phyloP scores from a whole-genome alignment of 2,797 vertebrate genomes.

The Anguilla pacifica region DNA sequence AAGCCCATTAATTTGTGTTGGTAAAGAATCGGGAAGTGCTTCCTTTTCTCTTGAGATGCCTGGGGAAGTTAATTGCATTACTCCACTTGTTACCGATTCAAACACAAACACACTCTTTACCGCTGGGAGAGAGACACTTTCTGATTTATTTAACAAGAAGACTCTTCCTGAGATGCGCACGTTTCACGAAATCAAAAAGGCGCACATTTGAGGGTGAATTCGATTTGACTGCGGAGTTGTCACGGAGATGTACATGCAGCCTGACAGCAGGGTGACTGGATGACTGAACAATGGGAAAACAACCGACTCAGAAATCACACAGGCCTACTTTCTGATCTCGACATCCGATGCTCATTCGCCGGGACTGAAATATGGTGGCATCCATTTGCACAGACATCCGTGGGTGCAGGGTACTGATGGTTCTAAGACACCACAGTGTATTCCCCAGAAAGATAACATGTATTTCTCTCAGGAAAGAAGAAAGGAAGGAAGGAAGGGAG shows the following conservation, averaged over 20 bases:
- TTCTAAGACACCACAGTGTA: background rate
- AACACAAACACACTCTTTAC: conserved; percentile 44
- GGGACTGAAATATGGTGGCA: conserved; percentile 54
- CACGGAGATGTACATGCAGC: conserved; percentile 57
- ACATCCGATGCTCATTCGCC: conserved; percentile 60
- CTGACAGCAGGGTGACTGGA: conserved; percentile 62
- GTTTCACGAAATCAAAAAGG: conserved; percentile 55
- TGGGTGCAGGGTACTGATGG: background rate
- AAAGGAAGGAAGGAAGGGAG: conserved; percentile 10
- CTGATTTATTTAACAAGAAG: conserved; percentile 63
- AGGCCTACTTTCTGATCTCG: conserved; percentile 27
- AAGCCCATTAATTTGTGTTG: conserved; percentile 66
- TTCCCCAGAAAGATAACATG: background rate
- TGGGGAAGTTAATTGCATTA: conserved; percentile 71
- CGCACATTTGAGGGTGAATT: conserved; percentile 46
- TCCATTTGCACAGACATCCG: conserved; percentile 48
- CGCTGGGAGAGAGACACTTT: conserved; percentile 55
- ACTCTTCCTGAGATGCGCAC: conserved; percentile 49
- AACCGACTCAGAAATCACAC: conserved; percentile 64
- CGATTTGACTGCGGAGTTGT: conserved; percentile 51
- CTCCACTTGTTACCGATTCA: conserved; percentile 64
- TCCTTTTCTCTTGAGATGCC: conserved; percentile 67
- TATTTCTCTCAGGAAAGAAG: conserved; percentile 22
- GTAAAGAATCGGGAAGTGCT: conserved; percentile 66
- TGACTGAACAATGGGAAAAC: conserved; percentile 67